Percentiles rank a stretch among this genome's conserved stretches.
These are phyloP conservation scores for Tyrannus savana DNA, from an alignment of 2,113 vertebrate species.

Conservation along the genomic window DNA sequence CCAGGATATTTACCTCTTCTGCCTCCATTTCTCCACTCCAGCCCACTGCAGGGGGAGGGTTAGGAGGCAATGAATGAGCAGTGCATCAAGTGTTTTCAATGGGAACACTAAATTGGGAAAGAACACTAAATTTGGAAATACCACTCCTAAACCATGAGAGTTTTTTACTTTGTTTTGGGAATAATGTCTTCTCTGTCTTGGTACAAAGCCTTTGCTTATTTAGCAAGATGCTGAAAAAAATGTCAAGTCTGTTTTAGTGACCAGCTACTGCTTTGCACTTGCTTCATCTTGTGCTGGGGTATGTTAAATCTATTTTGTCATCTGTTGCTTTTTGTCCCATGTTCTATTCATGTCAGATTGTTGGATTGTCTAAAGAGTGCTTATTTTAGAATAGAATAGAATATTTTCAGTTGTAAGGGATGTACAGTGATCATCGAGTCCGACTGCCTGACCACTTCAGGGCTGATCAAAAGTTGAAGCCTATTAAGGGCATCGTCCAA, in stretches of 20 bases:
- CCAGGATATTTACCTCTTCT: neutral
- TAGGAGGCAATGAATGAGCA: neutral
- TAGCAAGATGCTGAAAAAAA: neutral
- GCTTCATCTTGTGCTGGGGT: neutral
- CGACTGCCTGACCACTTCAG: neutral
- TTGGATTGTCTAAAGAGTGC: neutral
- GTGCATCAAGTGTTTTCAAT: neutral
- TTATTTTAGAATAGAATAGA: neutral
- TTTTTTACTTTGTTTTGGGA: neutral
- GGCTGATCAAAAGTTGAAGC: neutral
- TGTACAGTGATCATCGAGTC: neutral
- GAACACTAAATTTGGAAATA: neutral
- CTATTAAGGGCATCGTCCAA: neutral
- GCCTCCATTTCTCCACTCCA: neutral
- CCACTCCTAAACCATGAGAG: neutral
- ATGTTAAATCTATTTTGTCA: neutral
- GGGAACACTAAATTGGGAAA: neutral
- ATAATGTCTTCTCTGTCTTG: neutral
- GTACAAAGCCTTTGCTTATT: neutral
- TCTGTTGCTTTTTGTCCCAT: neutral
- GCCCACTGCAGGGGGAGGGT: neutral
- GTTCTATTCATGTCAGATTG: neutral
- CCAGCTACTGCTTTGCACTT: neutral
- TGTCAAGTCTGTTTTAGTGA: neutral
- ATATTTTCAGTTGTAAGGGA: neutral